Base-by-base conservation (phyloP, 2,113 vertebrate species). In the Sinocyclocheilus rhinocerous region DNA sequence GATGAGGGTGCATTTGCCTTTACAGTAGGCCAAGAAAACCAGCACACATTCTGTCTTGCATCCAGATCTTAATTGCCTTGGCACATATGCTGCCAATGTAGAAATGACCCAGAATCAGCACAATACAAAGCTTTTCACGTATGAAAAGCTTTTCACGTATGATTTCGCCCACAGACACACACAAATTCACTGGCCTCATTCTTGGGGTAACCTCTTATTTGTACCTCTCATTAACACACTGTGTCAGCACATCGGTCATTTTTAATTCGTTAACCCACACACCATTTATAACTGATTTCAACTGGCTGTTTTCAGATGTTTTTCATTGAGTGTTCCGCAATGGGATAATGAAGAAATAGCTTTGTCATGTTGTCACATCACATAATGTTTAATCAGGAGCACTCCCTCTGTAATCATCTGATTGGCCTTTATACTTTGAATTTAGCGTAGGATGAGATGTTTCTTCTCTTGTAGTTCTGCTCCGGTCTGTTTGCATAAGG, bases 81-180 rank as follows among this genome's bases (percentile, higher is more conserved):
- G 59, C 63, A 84, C 72, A 87, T 33, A 20, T 55, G 8, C 50
- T 57, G 24, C 59, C 5, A 63, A 67, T 75, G 70, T 77, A 61
- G 69, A 89, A 90, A 91, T 89, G 26, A 86, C 39, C 61, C 76
- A 7, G 75, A 92, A 88, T 93, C 91, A 91, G 91, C 92, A 77
- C 42, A 87, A 85, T 81, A 76, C 33, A 50, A 87, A 87, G 55
- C 48, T 72, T 48, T 20, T 45, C 75, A 76, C 83, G 45, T 86
- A 86, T 87, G 57, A 26, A 57, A 16, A 87, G 55, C 48, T 72
- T 48, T 20, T 45, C 75, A 76, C 83, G 45, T 86, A 86, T 87
- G 57, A 26, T 52, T 13, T 22, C 48, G 4, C 76, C 24, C 50
- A 77, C 36, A 85, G 85, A 67, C 0, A 13, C 42, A 45, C 72